A percentile compares a stretch with the other conserved stretches of the same genome.
Evolutionary conservation across 2,797 vertebrate genomes (phyloP).

Genomic region (Myotis pilosus): DNA sequence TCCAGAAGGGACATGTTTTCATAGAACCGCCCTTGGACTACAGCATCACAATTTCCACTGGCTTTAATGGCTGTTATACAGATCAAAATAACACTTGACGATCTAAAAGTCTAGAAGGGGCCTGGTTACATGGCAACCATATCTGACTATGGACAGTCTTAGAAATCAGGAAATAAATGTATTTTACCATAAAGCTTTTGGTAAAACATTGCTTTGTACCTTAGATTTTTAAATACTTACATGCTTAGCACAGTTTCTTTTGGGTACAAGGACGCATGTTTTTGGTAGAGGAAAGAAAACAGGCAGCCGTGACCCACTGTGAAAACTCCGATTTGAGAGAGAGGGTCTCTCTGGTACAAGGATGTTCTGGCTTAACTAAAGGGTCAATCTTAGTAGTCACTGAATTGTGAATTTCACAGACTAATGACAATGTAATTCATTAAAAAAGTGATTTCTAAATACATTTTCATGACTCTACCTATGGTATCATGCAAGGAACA

Average conservation of each 20-base stretch:
- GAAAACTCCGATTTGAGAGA: not conserved
- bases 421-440: not conserved
- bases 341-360: not conserved
- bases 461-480: not conserved
- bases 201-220: not conserved
- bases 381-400: not conserved
- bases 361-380: not conserved
- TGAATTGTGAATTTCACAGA: not conserved
- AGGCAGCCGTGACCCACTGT: not conserved
- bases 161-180: not conserved
- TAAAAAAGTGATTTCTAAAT: not conserved
- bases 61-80: not conserved
- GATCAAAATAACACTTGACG: not conserved
- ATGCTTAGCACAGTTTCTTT: not conserved
- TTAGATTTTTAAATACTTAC: not conserved
- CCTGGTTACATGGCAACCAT: not conserved
- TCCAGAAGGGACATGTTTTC: slow-evolving; percentile 16
- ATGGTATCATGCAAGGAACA: fast-evolving
- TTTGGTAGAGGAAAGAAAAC: not conserved
- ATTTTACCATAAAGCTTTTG: not conserved
- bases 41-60: not conserved
- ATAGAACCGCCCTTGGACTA: not conserved
- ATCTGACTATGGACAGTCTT: not conserved
- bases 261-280: not conserved
- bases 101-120: not conserved